These are phyloP conservation scores for Psammodynastes pulverulentus DNA, from an alignment of 2,113 vertebrate genomes.

Conservation along the genomic window DNA sequence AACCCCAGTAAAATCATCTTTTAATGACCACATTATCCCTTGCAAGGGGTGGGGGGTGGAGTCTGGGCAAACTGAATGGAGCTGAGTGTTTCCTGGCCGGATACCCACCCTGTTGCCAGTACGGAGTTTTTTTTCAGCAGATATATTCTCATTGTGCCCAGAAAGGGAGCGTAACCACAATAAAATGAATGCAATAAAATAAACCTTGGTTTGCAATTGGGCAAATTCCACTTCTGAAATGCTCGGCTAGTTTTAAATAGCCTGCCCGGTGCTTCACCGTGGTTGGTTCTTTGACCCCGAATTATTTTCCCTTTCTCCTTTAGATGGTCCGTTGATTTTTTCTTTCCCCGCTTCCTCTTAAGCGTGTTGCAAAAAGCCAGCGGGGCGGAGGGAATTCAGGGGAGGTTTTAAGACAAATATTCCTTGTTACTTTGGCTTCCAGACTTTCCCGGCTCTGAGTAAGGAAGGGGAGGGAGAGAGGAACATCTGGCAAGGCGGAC, in stretches of 20 bases:
- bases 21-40: no score
- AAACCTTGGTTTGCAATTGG: neutral
- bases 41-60: no score
- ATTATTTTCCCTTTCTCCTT: neutral
- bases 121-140: no score
- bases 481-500: neutral
- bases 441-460: neutral
- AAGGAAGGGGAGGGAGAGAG: no score
- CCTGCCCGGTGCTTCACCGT: rapidly evolving
- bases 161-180: neutral
- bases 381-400: neutral
- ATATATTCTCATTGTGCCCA: no score
- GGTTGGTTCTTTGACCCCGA: neutral
- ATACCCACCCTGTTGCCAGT: no score
- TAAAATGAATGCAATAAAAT: neutral
- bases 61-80: no score
- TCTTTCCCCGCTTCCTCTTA: neutral
- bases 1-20: no score
- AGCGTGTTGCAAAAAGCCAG: neutral
- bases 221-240: neutral
- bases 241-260: neutral
- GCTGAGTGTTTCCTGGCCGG: no score
- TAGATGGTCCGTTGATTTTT: neutral
- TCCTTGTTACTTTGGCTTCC: neutral
- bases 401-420: neutral